Evolutionary conservation across 2,888 invertebrate genomes (phyloP).

Genomic region (Prenolepis imparis): DNA sequence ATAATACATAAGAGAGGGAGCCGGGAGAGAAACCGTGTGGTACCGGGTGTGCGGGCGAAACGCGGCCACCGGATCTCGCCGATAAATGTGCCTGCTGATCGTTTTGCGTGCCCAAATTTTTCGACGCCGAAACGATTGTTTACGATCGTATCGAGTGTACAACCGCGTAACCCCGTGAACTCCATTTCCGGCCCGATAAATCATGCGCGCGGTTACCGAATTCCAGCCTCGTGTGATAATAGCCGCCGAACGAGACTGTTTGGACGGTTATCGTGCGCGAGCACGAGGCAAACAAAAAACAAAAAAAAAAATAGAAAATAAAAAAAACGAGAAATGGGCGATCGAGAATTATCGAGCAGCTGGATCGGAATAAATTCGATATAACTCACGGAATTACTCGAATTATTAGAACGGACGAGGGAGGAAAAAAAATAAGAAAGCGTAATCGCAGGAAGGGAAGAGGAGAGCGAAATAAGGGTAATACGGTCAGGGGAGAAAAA

Average conservation of each 20-base stretch:
- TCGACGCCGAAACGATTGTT: slow-evolving; percentile 50
- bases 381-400: slow-evolving; percentile 19
- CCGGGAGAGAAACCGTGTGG: background rate
- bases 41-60: slow-evolving; percentile 47
- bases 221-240: slow-evolving; percentile 54
- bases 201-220: slow-evolving; percentile 56
- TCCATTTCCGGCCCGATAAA: slow-evolving; percentile 61
- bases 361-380: slow-evolving; percentile 33
- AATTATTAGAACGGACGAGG: slow-evolving; percentile 14
- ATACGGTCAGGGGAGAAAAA: slow-evolving; percentile 8
- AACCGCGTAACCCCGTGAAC: slow-evolving; percentile 56
- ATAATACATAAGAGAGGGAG: slow-evolving; percentile 47
- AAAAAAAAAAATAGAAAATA: slow-evolving; percentile 13
- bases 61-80: slow-evolving; percentile 44
- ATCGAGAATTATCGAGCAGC: slow-evolving; percentile 27
- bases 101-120: slow-evolving; percentile 48
- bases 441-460: background rate
- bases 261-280: slow-evolving; percentile 29
- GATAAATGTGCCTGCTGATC: slow-evolving; percentile 46
- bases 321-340: background rate
- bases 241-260: slow-evolving; percentile 38
- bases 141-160: slow-evolving; percentile 34
- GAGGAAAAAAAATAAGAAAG: slow-evolving; percentile 2
- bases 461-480: slow-evolving; percentile 11
- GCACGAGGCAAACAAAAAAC: background rate